phyloP scores from a whole-genome alignment of 2,888 invertebrate genomes.

The Lobophora halterata region DNA sequence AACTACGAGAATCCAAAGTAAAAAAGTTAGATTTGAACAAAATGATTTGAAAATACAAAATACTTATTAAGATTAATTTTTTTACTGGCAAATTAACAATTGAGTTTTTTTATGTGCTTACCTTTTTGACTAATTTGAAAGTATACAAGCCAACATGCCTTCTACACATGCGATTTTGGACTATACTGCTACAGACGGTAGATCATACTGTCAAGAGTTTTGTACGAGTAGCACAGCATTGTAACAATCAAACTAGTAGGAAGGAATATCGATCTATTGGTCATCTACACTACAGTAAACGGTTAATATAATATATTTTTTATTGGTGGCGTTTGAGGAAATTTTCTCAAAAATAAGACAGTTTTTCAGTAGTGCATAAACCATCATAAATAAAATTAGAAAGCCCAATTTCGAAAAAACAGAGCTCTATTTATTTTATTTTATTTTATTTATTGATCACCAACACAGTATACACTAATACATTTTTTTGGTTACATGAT shows the following conservation, averaged over 20 bases:
- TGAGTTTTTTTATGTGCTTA: slow-evolving; percentile 8
- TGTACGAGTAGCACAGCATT: slow-evolving; percentile 77
- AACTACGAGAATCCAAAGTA: too few species aligned
- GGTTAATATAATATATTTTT: neutral
- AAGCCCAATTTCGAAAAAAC: too few species aligned
- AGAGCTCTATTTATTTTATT: too few species aligned
- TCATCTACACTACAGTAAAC: slow-evolving; percentile 6
- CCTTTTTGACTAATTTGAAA: slow-evolving; percentile 5
- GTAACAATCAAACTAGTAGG: slow-evolving; percentile 28
- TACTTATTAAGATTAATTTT: too few species aligned
- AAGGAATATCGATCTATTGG: slow-evolving; percentile 3
- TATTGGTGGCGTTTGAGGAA: slow-evolving; percentile 10
- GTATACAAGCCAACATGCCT: slow-evolving; percentile 17
- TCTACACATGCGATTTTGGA: slow-evolving; percentile 42
- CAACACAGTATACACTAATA: too few species aligned
- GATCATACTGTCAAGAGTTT: slow-evolving; percentile 21
- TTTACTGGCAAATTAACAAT: too few species aligned
- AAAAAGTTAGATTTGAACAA: too few species aligned
- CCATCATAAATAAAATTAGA: neutral
- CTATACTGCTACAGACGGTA: slow-evolving; percentile 41
- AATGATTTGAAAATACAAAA: too few species aligned
- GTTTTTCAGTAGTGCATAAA: neutral
- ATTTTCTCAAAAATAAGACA: slow-evolving; percentile 6
- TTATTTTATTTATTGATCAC: too few species aligned
- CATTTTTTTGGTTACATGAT: too few species aligned